phyloP scores from a whole-genome alignment of 2,113 vertebrate species.

The Elgaria multicarinata region DNA sequence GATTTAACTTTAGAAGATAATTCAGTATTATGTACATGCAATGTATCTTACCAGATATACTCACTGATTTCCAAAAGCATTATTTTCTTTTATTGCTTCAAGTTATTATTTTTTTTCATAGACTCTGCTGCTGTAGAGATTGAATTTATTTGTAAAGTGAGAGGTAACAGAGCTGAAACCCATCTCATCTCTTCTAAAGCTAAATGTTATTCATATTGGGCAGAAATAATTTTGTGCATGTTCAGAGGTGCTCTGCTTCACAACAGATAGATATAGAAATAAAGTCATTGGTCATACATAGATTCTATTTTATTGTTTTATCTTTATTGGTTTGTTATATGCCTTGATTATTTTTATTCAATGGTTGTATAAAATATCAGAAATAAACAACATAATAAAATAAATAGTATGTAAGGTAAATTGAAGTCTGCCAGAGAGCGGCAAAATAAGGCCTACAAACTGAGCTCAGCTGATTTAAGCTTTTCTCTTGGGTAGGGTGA shows the following conservation, averaged over 20 bases:
- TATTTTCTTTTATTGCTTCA: not conserved
- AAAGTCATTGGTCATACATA: not conserved
- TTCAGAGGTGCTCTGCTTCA: too few relatives aligned
- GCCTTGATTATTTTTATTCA: too few relatives aligned
- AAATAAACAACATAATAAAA: too few relatives aligned
- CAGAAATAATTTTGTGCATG: not conserved
- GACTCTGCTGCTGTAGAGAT: not conserved
- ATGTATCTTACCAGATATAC: not conserved
- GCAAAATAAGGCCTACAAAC: not conserved
- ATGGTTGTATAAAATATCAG: too few relatives aligned
- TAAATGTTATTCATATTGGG: not conserved
- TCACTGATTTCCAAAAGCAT: not conserved
- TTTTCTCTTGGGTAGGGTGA: too few relatives aligned
- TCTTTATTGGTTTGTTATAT: too few relatives aligned
- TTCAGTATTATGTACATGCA: not conserved
- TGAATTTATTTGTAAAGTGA: not conserved
- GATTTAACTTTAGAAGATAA: not conserved
- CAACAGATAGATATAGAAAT: too few relatives aligned
- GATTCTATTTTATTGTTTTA: not conserved
- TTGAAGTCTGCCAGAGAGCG: not conserved
- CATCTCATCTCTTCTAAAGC: not conserved
- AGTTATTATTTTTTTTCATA: not conserved
- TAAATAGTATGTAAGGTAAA: too few relatives aligned
- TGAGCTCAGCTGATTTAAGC: not conserved
- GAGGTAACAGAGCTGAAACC: not conserved